These are phyloP conservation scores for Sphaerodactylus townsendi DNA, from an alignment of 2,113 vertebrate species.

Conservation along the genomic window DNA sequence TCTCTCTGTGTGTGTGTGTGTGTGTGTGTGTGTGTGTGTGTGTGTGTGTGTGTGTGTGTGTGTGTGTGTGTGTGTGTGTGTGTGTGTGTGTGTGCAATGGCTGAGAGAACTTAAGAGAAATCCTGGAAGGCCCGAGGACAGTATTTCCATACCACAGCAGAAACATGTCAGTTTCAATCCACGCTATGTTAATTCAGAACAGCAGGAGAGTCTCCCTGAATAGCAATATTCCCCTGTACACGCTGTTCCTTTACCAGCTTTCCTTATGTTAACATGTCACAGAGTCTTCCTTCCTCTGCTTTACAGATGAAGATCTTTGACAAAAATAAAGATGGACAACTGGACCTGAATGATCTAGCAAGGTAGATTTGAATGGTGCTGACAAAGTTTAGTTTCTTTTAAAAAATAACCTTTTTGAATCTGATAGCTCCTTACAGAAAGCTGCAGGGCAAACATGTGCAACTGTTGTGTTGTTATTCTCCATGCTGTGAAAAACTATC, in stretches of 20 bases:
- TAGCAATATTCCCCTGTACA: background rate
- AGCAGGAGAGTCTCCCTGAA: background rate
- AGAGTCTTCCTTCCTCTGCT: conserved; percentile 16
- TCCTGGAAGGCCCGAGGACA: background rate
- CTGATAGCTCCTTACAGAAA: background rate
- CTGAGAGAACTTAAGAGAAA: background rate
- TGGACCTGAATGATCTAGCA: conserved; percentile 95
- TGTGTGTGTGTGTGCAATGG: too few relatives aligned
- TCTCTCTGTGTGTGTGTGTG: too few relatives aligned
- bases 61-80: too few relatives aligned
- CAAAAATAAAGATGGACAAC: conserved; percentile 91
- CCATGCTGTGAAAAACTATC: background rate
- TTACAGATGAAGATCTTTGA: conserved; percentile 97
- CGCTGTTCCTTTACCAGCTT: background rate
- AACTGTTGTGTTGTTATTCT: background rate
- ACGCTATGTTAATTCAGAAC: background rate
- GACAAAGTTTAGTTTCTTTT: fast-evolving
- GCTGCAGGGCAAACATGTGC: background rate
- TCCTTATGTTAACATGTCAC: background rate
- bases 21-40: too few relatives aligned
- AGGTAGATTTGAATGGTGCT: conserved; percentile 74
- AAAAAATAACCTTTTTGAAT: background rate
- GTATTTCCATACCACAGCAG: too few relatives aligned
- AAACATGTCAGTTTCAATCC: background rate
- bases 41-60: too few relatives aligned